Conservation (phyloP, 1,140 invertebrate species). For the Drosophila neocordata region DNA sequence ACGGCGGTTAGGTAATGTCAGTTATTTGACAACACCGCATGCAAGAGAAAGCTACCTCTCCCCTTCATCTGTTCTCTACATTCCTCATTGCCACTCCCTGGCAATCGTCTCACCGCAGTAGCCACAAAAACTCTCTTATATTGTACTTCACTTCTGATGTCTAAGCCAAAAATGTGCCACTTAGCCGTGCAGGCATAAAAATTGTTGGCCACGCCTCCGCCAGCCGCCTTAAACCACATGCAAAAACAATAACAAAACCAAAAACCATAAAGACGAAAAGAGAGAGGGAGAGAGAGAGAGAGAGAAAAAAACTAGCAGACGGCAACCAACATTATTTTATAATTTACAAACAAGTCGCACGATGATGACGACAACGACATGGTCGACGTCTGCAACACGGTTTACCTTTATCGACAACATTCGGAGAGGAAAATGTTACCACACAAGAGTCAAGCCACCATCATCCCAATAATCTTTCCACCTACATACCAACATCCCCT, state of each 20-base stretch:
- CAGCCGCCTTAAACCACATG: conserved; percentile 24
- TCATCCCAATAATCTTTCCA: neutral
- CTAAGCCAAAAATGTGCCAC: conserved; percentile 75
- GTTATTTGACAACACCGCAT: conserved; percentile 73
- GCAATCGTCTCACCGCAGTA: conserved; percentile 40
- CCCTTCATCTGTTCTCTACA: neutral
- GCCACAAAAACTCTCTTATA: conserved; percentile 26
- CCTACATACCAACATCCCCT: neutral
- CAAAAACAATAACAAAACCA: conserved; percentile 42
- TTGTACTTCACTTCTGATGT: conserved; percentile 48
- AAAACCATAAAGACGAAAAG: conserved; percentile 15
- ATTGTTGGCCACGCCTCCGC: conserved; percentile 38
- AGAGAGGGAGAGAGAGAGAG: neutral
- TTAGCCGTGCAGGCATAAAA: conserved; percentile 69
- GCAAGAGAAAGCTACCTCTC: conserved; percentile 28
- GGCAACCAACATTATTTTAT: conserved; percentile 75
- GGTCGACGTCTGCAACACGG: conserved; percentile 57
- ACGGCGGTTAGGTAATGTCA: conserved; percentile 66
- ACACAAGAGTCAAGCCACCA: neutral
- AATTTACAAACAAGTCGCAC: conserved; percentile 74
- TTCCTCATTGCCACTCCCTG: conserved; percentile 11
- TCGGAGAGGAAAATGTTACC: conserved; percentile 21
- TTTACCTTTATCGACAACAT: conserved; percentile 69
- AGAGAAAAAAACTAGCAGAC: conserved; percentile 23
- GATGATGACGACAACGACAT: conserved; percentile 5